Base-by-base conservation (phyloP, 2,797 vertebrate genomes). In the Crocodylus rhombifer region DNA sequence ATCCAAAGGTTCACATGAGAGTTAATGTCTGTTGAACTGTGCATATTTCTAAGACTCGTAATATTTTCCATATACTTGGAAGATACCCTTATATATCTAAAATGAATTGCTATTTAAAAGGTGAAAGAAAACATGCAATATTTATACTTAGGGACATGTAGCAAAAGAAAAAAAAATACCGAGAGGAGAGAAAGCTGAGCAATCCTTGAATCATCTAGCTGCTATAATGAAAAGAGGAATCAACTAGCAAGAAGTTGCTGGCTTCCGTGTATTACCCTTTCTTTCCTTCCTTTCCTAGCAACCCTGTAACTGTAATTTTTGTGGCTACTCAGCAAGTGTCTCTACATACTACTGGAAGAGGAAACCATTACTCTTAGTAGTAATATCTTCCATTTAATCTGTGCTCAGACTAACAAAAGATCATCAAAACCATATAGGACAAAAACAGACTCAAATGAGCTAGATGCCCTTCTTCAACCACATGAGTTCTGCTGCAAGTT, bases 341-440 rank as follows among this genome's bases (percentile, higher is more conserved):
- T 77, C 84, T 30, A 57, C 23, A 69, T 87, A 33, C 67, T 26
- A 65, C 63, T 84, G 51, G 51, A 9, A 84, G 36, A 84, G 26
- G 57, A 95, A 93, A 12, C 16, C 33, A 51, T 84, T 4, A 77
- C 57, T 56, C 26, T 55, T 84, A 63, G 21, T 2, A 84, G 18
- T 93, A 18, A 82, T 71, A 20, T 5, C 28, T 77, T 26, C 63
- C 76, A 33, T 14, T 91, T 92, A 92, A 91, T 89, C 94, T n/a
- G 55, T 82, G 71, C 18, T 90, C 3, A 77, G 33, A 77, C 1
- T 2, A 23, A 63, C 30, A 81, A 13, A 15, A 51, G 63, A 16
- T 75, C 21, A 55, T 21, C 55, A 90, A 91, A 94, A 77, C 64
- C 67, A 90, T 71, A 51, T 51, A 83, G 63, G 88, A 91, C 86